phyloP scores from a whole-genome alignment of 2,888 invertebrate species.

The Ochropleura leucogaster region DNA sequence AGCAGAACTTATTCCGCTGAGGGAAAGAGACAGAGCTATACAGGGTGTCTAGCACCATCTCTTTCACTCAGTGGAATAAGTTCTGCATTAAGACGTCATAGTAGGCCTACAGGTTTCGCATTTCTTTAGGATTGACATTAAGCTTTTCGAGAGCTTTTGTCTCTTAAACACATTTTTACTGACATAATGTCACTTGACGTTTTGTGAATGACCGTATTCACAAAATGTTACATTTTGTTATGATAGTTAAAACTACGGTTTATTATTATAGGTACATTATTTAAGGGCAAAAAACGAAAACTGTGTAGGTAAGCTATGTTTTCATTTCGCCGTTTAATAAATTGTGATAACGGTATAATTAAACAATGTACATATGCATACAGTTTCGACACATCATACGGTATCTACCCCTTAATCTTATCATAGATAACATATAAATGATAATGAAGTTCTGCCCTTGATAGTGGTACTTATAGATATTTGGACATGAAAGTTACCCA shows the following conservation, averaged over 20 bases:
- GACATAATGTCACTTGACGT: not conserved
- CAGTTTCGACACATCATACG: not conserved
- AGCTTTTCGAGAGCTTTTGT: not conserved
- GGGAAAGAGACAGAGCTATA: too few relatives aligned
- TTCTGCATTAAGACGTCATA: too few relatives aligned
- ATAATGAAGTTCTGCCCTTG: not conserved
- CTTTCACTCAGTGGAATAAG: too few relatives aligned
- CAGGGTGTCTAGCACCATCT: too few relatives aligned
- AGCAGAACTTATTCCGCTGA: too few relatives aligned
- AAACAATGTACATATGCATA: not conserved
- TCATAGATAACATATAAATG: slow-evolving; percentile 3
- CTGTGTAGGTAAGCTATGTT: not conserved
- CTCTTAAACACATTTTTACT: not conserved
- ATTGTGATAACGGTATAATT: not conserved
- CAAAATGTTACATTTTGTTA: not conserved
- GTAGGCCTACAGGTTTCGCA: not conserved
- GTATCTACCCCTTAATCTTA: not conserved
- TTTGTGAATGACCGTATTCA: too few relatives aligned
- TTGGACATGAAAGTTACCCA: too few relatives aligned
- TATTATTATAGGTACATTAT: not conserved
- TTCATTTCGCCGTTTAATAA: not conserved
- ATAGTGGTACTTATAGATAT: not conserved
- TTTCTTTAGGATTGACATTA: not conserved
- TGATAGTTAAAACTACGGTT: not conserved
- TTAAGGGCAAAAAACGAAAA: not conserved